Percentiles rank a stretch among this genome's conserved stretches.
Evolutionary conservation across 2,113 vertebrate genomes (phyloP).

Genomic region (Dissostichus mawsoni): DNA sequence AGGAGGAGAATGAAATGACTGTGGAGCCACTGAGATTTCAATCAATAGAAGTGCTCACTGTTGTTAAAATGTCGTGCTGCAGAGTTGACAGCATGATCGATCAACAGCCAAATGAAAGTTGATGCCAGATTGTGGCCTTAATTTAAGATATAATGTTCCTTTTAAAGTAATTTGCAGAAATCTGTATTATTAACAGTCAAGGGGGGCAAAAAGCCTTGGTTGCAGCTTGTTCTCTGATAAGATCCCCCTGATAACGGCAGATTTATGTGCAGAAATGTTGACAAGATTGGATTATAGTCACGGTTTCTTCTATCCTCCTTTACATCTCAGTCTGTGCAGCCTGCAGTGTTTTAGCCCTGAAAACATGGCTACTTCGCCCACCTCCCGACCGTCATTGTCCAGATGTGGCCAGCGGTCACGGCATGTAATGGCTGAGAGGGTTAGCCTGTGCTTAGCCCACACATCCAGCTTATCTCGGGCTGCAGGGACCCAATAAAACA

Average conservation of each 20-base stretch:
- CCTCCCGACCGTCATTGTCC: constrained; percentile 42
- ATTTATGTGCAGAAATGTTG: neutral
- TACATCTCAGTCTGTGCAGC: constrained; percentile 27
- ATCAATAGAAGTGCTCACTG: constrained; percentile 41
- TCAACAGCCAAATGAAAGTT: constrained; percentile 24
- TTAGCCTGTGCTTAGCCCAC: constrained; percentile 55
- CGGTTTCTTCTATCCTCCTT: constrained; percentile 10
- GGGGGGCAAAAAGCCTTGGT: neutral
- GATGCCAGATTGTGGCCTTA: constrained; percentile 5
- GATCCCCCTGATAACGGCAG: constrained; percentile 9
- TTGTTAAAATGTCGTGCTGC: constrained; percentile 33
- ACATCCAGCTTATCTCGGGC: constrained; percentile 65
- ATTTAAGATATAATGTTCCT: neutral
- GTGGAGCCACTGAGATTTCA: constrained; percentile 50
- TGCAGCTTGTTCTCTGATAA: constrained; percentile 19
- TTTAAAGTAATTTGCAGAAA: constrained; percentile 19
- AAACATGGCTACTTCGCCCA: constrained; percentile 14
- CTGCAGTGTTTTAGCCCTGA: constrained; percentile 26
- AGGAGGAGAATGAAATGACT: constrained; percentile 29
- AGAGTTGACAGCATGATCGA: constrained; percentile 27
- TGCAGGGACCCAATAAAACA: constrained; percentile 63
- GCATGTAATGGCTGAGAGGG: constrained; percentile 57
- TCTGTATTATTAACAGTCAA: neutral
- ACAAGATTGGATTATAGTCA: constrained; percentile 13
- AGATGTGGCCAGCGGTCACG: constrained; percentile 43